phyloP scores from a whole-genome alignment of 2,797 vertebrate genomes.

The Pangasius mekongensis region DNA sequence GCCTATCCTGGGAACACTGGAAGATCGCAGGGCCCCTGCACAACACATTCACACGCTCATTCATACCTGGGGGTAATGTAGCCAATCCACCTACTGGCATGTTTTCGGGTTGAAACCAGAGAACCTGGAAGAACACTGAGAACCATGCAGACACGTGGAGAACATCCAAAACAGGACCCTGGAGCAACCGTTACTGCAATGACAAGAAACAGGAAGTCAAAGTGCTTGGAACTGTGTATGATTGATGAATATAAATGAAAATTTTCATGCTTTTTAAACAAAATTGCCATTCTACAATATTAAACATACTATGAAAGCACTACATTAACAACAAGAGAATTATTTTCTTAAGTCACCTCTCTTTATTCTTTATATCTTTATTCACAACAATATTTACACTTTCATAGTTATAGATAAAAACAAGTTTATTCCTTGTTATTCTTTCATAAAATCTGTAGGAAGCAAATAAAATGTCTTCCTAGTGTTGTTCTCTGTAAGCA shows the following conservation, averaged over 20 bases:
- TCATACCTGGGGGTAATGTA: background rate
- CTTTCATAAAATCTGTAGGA: background rate
- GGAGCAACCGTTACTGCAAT: background rate
- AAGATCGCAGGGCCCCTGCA: background rate
- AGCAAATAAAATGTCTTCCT: background rate
- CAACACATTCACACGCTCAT: background rate
- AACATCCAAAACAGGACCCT: background rate
- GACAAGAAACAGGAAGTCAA: slow-evolving; percentile 19
- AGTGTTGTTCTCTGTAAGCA: background rate
- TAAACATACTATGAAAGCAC: background rate
- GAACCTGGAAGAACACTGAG: background rate
- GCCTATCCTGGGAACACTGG: background rate
- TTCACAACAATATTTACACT: background rate
- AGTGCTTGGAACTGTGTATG: background rate
- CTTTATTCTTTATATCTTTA: slow-evolving; percentile 6
- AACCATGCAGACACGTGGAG: background rate
- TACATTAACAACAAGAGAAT: background rate
- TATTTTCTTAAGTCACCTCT: background rate
- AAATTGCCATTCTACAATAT: background rate
- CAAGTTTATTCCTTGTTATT: background rate
- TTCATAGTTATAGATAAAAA: background rate
- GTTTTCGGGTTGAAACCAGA: background rate
- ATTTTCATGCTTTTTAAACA: slow-evolving; percentile 11
- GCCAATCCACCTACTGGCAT: background rate
- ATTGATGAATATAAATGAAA: slow-evolving; percentile 14